Conservation (phyloP, 2,888 invertebrate genomes). For the Trichopria drosophilae region DNA sequence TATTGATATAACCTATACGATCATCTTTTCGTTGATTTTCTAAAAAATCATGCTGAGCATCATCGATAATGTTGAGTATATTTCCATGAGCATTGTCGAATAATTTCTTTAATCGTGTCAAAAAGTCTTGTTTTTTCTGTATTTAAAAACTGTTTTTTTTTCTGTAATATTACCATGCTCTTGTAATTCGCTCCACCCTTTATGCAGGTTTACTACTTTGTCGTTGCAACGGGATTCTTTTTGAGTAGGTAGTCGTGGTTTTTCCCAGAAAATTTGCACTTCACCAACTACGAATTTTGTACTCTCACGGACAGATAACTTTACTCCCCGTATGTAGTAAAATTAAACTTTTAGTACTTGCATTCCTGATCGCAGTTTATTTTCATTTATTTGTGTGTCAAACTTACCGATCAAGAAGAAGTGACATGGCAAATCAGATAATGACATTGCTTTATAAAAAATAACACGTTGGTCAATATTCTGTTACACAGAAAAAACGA, state of each 20-base stretch:
- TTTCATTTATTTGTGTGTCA: conserved; percentile 22
- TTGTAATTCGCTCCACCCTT: conserved; percentile 47
- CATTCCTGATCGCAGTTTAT: conserved; percentile 34
- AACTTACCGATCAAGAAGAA: conserved; percentile 17
- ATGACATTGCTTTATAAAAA: too few relatives aligned
- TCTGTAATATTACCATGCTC: conserved; percentile 37
- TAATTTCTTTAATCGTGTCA: conserved; percentile 29
- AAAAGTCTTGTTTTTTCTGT: too few relatives aligned
- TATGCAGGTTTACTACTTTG: conserved; percentile 39
- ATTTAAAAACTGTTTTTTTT: too few relatives aligned
- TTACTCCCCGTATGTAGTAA: conserved; percentile 30
- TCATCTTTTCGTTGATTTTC: conserved; percentile 14
- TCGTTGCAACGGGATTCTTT: conserved; percentile 29
- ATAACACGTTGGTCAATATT: too few relatives aligned
- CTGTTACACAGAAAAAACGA: too few relatives aligned
- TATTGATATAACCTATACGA: conserved; percentile 20
- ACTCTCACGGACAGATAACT: conserved; percentile 29
- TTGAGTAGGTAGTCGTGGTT: conserved; percentile 32
- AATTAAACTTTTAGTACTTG: conserved; percentile 36
- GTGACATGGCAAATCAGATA: too few relatives aligned
- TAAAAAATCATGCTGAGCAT: conserved; percentile 14
- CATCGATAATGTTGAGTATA: conserved; percentile 26
- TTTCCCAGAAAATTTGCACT: conserved; percentile 34
- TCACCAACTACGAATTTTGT: conserved; percentile 29
- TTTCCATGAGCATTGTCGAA: conserved; percentile 31